Conservation (phyloP, 2,888 invertebrate species). For the Antheraea yamamai region DNA sequence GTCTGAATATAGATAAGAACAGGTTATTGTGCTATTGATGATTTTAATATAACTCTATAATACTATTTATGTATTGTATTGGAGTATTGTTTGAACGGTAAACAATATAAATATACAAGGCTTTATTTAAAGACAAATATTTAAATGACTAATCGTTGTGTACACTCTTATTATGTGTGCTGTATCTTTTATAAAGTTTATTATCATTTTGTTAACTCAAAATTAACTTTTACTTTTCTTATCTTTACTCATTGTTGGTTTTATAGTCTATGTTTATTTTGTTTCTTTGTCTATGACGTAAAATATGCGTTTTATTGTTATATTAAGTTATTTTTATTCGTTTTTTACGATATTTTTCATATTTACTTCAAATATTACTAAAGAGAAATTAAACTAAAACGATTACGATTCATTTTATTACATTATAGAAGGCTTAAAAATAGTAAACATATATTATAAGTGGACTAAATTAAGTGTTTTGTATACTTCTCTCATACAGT, state of each 20-base stretch:
- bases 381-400: no score
- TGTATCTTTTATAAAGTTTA: background rate
- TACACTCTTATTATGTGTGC: background rate
- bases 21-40: conserved; percentile 10
- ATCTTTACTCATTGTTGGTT: background rate
- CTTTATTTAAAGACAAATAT: background rate
- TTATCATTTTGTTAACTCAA: background rate
- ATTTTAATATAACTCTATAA: conserved; percentile 2
- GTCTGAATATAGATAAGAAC: conserved; percentile 13
- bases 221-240: background rate
- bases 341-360: no score
- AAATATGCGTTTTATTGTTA: no score
- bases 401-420: no score
- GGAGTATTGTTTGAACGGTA: conserved; percentile 7
- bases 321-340: no score
- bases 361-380: no score
- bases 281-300: background rate
- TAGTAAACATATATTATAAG: no score
- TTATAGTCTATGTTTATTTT: background rate
- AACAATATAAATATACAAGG: conserved; percentile 6
- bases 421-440: no score
- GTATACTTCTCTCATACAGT: background rate
- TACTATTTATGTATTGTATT: background rate
- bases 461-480: no score
- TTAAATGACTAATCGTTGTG: conserved; percentile 1